Base-by-base conservation (phyloP, 2,888 invertebrate species). In the Anthrax anthrax region DNA sequence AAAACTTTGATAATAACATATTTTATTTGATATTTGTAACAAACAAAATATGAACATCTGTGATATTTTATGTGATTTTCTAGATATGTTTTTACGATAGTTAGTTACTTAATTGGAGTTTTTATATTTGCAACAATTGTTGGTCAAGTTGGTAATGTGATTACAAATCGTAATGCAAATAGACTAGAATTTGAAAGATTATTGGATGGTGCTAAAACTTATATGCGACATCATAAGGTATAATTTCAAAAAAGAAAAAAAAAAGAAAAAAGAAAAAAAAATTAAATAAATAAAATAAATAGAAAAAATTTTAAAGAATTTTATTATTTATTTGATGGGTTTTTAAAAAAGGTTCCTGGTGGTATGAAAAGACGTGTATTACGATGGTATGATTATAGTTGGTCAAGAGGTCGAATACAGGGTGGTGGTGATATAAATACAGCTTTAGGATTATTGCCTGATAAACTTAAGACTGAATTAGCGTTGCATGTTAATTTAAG, bases 121-220 rank as follows among this genome's bases (percentile, higher is more conserved):
- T 95, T 95, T 75, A 91, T 95, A 70, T 95, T 95, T 70, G 94
- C 95, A 47, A 95, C 94, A 44, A 95, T 95, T 63, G 94, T 95
- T 52, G 94, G 95, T 44, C 95, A 96, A 77, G 95, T 96, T 45
- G 95, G 95, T 54, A 95, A 94, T 70, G 94, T 95, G 60, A 95
- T 95, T 69, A 94, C 92, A 44, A 96, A 96, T 71, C 78, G 94
- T 57, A 96, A 95, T 67, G 95, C 95, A 41, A 94, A 92, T 69
- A 78, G 95, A 43, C 74, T 94, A 58, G 95, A 95, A 71, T 95
- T 95, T 61, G 95, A 96, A 70, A 73, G 94, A 52, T 77, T 95
- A 32, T 70, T 95, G 62, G 95, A 96, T 65, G 94, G 94, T 47
- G 95, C 95, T 51, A 96, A 96, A 69, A 86, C 91, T 27, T 96